Evolutionary conservation across 2,797 vertebrate genomes (phyloP).

Genomic region (Sylvia borin): DNA sequence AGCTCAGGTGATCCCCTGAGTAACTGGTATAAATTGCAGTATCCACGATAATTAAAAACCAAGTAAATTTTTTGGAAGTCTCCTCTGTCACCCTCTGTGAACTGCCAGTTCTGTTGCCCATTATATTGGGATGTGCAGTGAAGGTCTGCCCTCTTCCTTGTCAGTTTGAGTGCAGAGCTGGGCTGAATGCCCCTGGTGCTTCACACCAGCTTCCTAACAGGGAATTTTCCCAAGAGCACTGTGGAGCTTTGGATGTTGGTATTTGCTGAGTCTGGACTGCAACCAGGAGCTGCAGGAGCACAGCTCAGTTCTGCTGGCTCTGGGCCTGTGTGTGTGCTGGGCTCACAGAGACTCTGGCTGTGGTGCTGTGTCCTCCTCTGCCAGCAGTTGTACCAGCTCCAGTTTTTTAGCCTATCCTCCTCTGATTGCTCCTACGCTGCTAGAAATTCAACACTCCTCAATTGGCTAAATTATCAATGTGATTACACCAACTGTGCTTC

Average conservation of each 20-base stretch:
- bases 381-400: neutral
- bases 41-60: neutral
- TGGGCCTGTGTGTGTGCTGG: neutral
- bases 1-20: neutral
- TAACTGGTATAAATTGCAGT: neutral
- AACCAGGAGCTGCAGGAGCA: neutral
- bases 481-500: neutral
- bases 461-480: neutral
- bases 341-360: neutral
- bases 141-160: neutral
- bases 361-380: neutral
- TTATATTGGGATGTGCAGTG: neutral
- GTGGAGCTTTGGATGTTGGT: neutral
- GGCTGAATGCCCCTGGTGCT: neutral
- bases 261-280: neutral
- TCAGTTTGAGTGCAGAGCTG: neutral
- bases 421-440: neutral
- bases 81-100: neutral
- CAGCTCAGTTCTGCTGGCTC: fast-evolving
- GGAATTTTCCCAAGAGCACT: neutral
- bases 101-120: neutral
- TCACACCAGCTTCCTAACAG: neutral
- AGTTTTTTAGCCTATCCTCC: neutral
- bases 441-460: neutral
- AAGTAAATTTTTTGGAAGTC: neutral